A percentile compares a stretch with the other conserved stretches of the same genome.
phyloP scores from a whole-genome alignment of 1,140 invertebrate species.

The Bombus fervidus region DNA sequence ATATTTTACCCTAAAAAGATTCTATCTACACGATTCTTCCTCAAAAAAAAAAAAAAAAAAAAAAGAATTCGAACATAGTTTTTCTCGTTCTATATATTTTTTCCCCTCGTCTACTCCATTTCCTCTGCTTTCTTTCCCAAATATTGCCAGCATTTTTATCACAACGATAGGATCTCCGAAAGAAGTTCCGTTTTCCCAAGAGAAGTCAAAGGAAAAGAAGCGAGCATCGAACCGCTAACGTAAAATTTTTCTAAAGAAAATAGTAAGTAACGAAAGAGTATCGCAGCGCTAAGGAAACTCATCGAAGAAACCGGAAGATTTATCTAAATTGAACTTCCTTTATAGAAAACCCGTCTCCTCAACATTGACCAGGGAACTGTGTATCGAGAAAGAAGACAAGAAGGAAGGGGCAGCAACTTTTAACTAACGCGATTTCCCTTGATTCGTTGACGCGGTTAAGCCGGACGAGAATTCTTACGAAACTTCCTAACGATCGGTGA shows the following conservation, averaged over 20 bases:
- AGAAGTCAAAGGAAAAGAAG: neutral
- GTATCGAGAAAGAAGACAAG: neutral
- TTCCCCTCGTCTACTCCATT: neutral
- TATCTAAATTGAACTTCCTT: neutral
- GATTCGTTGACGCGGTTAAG: slow-evolving; percentile 29
- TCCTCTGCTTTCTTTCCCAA: neutral
- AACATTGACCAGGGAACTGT: neutral
- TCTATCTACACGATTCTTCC: neutral
- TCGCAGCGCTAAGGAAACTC: neutral
- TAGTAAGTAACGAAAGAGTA: neutral
- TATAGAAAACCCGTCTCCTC: neutral
- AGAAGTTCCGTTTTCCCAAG: neutral
- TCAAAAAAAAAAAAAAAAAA: neutral
- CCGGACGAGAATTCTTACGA: slow-evolving; percentile 22
- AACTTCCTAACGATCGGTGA: slow-evolving; percentile 25
- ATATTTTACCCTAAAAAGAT: neutral
- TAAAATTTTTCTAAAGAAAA: neutral
- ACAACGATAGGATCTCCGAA: neutral
- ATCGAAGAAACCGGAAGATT: neutral
- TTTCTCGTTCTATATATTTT: neutral
- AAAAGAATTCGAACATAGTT: neutral
- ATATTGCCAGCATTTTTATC: neutral
- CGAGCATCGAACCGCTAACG: neutral
- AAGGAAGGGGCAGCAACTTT: neutral
- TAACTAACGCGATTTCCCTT: slow-evolving; percentile 29